Percentiles rank a stretch among this genome's conserved stretches.
Conservation (phyloP, 2,888 invertebrate species). For the Amiota communis region DNA sequence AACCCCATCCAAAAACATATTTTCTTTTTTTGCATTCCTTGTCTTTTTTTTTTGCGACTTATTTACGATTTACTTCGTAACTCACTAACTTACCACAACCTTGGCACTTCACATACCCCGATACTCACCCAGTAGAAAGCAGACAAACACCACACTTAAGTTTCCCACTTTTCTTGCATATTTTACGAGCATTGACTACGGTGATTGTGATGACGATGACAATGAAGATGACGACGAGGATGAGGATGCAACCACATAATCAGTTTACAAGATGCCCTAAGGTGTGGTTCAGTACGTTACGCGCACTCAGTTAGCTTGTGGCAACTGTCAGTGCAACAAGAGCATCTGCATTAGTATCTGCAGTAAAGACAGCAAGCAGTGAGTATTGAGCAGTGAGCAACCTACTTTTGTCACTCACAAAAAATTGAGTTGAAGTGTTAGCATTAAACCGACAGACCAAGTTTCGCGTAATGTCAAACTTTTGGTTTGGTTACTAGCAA, state of each 20-base stretch:
- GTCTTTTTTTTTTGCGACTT: background rate
- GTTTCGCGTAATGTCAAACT: conserved; percentile 5
- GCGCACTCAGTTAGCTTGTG: background rate
- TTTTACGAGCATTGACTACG: conserved; percentile 2
- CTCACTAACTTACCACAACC: background rate
- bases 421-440: background rate
- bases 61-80: background rate
- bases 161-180: conserved; percentile 20
- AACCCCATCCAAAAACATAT: too few relatives aligned
- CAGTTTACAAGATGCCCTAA: conserved; percentile 27
- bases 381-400: background rate
- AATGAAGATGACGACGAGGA: background rate
- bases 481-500: background rate
- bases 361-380: background rate
- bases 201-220: background rate
- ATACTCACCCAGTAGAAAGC: too few relatives aligned
- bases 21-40: too few relatives aligned
- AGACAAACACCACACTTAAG: background rate
- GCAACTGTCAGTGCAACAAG: conserved; percentile 16
- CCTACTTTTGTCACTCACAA: conserved; percentile 23
- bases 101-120: background rate
- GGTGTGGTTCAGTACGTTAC: conserved; percentile 11
- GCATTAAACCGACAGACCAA: background rate
- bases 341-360: background rate
- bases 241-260: conserved; percentile 10